phyloP scores from a whole-genome alignment of 53 echinoderm and acorn worm genomes.

The Actinopyga echinites region DNA sequence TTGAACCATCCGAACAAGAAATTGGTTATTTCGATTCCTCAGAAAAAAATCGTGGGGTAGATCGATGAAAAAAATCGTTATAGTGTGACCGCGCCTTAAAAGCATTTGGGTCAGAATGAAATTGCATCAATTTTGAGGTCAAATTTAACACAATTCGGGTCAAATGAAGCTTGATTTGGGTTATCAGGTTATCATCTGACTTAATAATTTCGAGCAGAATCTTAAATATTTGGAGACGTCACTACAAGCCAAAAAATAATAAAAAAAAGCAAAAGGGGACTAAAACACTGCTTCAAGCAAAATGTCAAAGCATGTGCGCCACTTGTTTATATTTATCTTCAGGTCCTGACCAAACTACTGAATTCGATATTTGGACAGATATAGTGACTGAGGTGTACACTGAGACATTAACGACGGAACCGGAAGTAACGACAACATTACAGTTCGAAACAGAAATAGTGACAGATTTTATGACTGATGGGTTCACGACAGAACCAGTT shows the following conservation, averaged over 20 bases:
- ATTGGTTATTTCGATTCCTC: no score
- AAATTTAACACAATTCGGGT: no score
- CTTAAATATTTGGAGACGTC: background rate
- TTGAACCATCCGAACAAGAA: no score
- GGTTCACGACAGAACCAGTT: background rate
- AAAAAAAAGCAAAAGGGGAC: background rate
- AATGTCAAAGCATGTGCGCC: constrained; percentile 19
- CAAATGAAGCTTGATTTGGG: no score
- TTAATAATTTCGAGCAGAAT: no score
- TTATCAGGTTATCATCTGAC: no score
- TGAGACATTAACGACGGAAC: constrained; percentile 19
- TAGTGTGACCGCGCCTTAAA: no score
- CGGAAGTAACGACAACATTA: background rate
- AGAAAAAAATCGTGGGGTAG: no score
- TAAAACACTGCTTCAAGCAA: background rate
- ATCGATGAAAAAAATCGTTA: no score
- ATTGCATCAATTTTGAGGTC: no score
- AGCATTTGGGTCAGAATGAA: no score
- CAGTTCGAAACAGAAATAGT: background rate
- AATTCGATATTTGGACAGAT: constrained; percentile 5
- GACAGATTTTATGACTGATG: background rate
- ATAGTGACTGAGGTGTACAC: constrained; percentile 32
- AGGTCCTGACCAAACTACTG: constrained; percentile 21
- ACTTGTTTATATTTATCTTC: constrained; percentile 16
- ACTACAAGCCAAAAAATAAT: background rate